phyloP scores from a whole-genome alignment of 2,797 vertebrate species.

The Centropyge bicolor region DNA sequence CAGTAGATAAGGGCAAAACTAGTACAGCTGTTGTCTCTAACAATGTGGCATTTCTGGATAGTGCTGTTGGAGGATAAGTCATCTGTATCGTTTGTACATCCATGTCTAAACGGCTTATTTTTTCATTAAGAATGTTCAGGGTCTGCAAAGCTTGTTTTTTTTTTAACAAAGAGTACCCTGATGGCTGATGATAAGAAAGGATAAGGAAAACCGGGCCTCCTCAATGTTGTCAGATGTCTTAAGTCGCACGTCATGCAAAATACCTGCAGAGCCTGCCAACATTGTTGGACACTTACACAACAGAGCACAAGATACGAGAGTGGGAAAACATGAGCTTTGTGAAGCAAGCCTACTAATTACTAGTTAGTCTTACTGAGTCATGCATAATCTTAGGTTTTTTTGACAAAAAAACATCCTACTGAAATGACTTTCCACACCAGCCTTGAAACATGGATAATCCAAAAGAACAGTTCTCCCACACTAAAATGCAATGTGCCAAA shows the following conservation, averaged over 20 bases:
- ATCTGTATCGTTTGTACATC: constrained; percentile 23
- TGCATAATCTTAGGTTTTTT: constrained; percentile 4
- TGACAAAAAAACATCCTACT: neutral
- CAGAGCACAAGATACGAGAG: constrained; percentile 35
- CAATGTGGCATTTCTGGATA: constrained; percentile 36
- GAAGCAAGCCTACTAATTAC: constrained; percentile 26
- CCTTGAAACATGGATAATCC: neutral
- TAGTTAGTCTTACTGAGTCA: constrained; percentile 6
- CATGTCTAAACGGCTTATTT: constrained; percentile 1
- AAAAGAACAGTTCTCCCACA: constrained; percentile 1
- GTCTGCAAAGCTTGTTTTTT: constrained; percentile 7
- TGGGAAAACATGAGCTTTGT: constrained; percentile 23
- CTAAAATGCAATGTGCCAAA: neutral
- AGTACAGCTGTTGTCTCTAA: constrained; percentile 36
- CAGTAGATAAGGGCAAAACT: constrained; percentile 28
- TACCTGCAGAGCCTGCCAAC: constrained; percentile 37
- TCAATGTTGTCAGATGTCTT: constrained; percentile 31
- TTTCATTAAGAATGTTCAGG: neutral
- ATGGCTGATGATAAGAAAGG: constrained; percentile 30
- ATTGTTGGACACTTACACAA: constrained; percentile 44
- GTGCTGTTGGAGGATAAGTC: constrained; percentile 12
- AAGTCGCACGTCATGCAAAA: constrained; percentile 31
- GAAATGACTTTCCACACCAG: neutral
- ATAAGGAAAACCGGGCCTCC: neutral
- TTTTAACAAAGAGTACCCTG: constrained; percentile 8